These are phyloP conservation scores for Prunella fulvescens DNA, from an alignment of 2,113 vertebrate species.

Conservation along the genomic window DNA sequence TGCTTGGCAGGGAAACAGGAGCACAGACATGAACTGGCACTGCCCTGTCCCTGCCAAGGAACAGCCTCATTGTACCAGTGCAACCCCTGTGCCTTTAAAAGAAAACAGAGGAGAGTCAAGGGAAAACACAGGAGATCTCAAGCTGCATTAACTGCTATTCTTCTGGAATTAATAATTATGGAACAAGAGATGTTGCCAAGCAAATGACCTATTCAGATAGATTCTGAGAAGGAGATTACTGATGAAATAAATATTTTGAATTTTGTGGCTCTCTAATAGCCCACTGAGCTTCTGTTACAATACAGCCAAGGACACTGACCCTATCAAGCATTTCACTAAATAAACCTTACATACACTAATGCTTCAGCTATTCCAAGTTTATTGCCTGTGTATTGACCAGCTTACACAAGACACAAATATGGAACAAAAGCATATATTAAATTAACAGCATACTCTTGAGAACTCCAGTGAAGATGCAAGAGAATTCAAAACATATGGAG, in stretches of 20 bases:
- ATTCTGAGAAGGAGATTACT: background rate
- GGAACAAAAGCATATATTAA: background rate
- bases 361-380: background rate
- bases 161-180: constrained; percentile 11
- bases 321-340: background rate
- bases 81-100: background rate
- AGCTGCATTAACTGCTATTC: background rate
- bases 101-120: background rate
- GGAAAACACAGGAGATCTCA: background rate
- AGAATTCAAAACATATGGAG: constrained; percentile 23
- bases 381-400: background rate
- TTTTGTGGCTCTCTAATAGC: background rate
- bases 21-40: background rate
- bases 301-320: background rate
- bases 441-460: background rate
- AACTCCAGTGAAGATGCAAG: background rate
- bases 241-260: constrained; percentile 17
- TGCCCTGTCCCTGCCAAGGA: background rate
- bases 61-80: background rate
- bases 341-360: background rate
- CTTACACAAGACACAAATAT: background rate
- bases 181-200: constrained; percentile 1
- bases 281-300: background rate
- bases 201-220: background rate
- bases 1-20: background rate